These are phyloP conservation scores for Meteorus cinctellus DNA, from an alignment of 2,888 invertebrate species.

Conservation along the genomic window DNA sequence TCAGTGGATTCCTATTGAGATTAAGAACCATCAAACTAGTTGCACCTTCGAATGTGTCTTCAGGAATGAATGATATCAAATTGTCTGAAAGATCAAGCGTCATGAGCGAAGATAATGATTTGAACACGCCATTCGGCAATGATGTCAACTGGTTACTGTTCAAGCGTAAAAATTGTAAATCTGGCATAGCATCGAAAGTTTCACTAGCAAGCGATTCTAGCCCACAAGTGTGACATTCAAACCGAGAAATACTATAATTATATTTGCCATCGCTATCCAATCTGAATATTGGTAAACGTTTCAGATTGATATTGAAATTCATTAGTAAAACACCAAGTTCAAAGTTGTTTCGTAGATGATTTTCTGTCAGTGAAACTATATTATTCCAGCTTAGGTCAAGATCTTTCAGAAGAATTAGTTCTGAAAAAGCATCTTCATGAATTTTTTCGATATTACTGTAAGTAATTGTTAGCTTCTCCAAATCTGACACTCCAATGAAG, in stretches of 20 bases:
- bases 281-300: slow-evolving; percentile 81
- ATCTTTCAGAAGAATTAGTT: slow-evolving; percentile 80
- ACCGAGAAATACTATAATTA: slow-evolving; percentile 77
- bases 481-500: slow-evolving; percentile 77
- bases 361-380: slow-evolving; percentile 79
- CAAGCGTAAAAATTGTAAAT: slow-evolving; percentile 80
- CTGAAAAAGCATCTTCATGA: slow-evolving; percentile 81
- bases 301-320: slow-evolving; percentile 80
- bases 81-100: slow-evolving; percentile 85
- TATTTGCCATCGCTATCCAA: slow-evolving; percentile 74
- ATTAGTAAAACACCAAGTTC: slow-evolving; percentile 82
- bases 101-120: slow-evolving; percentile 77
- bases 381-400: slow-evolving; percentile 85
- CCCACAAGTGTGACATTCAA: slow-evolving; percentile 85
- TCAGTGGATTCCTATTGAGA: slow-evolving; percentile 83
- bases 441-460: slow-evolving; percentile 82
- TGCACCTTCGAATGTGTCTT: slow-evolving; percentile 80
- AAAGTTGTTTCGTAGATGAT: slow-evolving; percentile 82
- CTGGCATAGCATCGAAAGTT: slow-evolving; percentile 83
- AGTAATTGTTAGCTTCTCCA: slow-evolving; percentile 79
- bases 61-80: slow-evolving; percentile 77
- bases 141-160: slow-evolving; percentile 76
- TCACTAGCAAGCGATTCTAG: slow-evolving; percentile 78
- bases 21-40: slow-evolving; percentile 79
- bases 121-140: slow-evolving; percentile 64